phyloP scores from a whole-genome alignment of 2,888 invertebrate species.

The Tubulanus polymorphus region DNA sequence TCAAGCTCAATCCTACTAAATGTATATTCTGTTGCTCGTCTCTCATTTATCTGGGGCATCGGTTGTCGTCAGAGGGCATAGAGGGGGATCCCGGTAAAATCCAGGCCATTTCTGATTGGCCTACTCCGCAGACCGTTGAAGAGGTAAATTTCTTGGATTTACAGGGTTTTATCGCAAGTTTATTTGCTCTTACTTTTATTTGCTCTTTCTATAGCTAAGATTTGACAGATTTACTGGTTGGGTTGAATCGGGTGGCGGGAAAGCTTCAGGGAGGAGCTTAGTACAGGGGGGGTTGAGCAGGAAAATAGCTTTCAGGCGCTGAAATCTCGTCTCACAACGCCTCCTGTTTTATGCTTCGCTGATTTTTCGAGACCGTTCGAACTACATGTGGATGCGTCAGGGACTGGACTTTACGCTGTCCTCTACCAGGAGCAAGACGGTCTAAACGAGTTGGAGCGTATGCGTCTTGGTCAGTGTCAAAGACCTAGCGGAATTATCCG shows the following conservation, averaged over 20 bases:
- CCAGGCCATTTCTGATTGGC: neutral
- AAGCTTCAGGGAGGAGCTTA: too few relatives aligned
- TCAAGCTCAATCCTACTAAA: slow-evolving; percentile 17
- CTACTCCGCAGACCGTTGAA: neutral
- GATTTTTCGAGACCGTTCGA: slow-evolving; percentile 18
- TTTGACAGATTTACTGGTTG: too few relatives aligned
- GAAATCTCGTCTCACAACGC: slow-evolving; percentile 10
- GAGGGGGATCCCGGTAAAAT: slow-evolving; percentile 1
- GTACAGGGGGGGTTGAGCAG: too few relatives aligned
- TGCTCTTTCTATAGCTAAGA: too few relatives aligned
- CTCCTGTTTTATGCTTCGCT: slow-evolving; percentile 17
- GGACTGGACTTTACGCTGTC: slow-evolving; percentile 16
- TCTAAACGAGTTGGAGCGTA: slow-evolving; percentile 12
- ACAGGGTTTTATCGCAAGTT: slow-evolving; percentile 4
- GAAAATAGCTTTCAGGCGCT: too few relatives aligned
- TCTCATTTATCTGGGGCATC: slow-evolving; percentile 19
- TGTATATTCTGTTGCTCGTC: slow-evolving; percentile 9
- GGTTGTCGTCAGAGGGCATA: slow-evolving; percentile 8
- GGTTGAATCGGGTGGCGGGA: too few relatives aligned
- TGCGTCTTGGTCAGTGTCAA: slow-evolving; percentile 15
- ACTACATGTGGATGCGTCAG: slow-evolving; percentile 16
- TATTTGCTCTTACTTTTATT: too few relatives aligned
- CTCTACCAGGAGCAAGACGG: slow-evolving; percentile 15
- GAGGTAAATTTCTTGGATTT: neutral
- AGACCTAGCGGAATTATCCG: slow-evolving; percentile 16